Conservation (phyloP, 2,113 vertebrate species). For the Pedionomus torquatus region DNA sequence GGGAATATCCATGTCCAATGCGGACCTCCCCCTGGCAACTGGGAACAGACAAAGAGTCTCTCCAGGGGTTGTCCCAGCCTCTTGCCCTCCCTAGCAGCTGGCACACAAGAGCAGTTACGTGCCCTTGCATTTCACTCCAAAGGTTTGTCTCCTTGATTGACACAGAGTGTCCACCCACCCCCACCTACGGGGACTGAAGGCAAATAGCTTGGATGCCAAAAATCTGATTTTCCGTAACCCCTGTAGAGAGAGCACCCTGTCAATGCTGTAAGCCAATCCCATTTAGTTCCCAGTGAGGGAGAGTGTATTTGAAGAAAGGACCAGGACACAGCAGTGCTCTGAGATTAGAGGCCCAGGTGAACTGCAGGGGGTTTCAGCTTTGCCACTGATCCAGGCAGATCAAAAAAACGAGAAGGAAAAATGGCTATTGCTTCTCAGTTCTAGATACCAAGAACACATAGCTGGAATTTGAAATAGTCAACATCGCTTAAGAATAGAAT, state of each 20-base stretch:
- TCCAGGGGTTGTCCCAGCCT: neutral
- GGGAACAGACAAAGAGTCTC: rapidly evolving
- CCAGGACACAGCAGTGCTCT: rapidly evolving
- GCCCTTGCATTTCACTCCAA: neutral
- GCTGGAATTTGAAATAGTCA: neutral
- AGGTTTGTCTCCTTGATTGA: neutral
- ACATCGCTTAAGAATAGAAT: rapidly evolving
- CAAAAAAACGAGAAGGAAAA: neutral
- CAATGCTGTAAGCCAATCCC: neutral
- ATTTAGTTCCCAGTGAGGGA: neutral
- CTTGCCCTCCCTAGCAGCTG: neutral
- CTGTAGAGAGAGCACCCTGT: rapidly evolving
- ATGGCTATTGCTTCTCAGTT: neutral
- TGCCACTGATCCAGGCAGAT: neutral
- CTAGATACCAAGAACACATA: rapidly evolving
- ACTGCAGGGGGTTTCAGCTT: neutral
- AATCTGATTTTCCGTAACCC: neutral
- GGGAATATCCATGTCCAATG: rapidly evolving
- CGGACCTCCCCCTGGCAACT: rapidly evolving
- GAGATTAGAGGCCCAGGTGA: neutral
- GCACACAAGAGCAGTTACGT: neutral
- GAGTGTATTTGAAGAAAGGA: neutral
- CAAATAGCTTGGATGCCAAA: too few relatives aligned
- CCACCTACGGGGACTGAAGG: too few relatives aligned
- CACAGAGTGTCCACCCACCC: neutral